Percentiles rank a stretch among this genome's conserved stretches.
phyloP scores from a whole-genome alignment of 2,797 vertebrate species.

The Sorex maritimensis region DNA sequence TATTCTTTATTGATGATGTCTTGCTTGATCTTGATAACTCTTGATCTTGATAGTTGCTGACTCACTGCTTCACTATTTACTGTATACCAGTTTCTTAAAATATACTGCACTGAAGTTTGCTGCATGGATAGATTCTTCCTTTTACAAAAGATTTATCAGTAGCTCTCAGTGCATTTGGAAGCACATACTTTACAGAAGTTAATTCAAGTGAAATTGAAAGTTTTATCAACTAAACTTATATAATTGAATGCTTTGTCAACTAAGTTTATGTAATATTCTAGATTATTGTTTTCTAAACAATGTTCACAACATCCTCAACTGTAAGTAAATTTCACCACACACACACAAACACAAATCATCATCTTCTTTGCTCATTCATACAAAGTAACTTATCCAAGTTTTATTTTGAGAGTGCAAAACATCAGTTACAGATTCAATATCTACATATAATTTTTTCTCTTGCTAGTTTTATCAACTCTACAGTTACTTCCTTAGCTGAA shows the following conservation, averaged over 20 bases:
- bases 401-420: background rate
- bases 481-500: background rate
- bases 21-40: background rate
- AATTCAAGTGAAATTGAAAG: no score
- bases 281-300: background rate
- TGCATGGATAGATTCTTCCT: background rate
- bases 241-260: background rate
- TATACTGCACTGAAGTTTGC: background rate
- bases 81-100: background rate
- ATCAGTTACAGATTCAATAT: background rate
- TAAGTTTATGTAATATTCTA: background rate
- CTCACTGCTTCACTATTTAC: background rate
- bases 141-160: background rate
- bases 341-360: background rate
- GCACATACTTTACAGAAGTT: background rate
- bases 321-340: background rate
- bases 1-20: background rate
- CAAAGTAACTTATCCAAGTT: background rate
- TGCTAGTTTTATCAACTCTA: background rate
- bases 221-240: no score
- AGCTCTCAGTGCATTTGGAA: no score
- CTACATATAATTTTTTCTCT: background rate
- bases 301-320: background rate
- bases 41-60: background rate
- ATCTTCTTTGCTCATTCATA: background rate